These are phyloP conservation scores for Tetragnatha montana DNA, from an alignment of 2,888 invertebrate genomes.

Conservation along the genomic window DNA sequence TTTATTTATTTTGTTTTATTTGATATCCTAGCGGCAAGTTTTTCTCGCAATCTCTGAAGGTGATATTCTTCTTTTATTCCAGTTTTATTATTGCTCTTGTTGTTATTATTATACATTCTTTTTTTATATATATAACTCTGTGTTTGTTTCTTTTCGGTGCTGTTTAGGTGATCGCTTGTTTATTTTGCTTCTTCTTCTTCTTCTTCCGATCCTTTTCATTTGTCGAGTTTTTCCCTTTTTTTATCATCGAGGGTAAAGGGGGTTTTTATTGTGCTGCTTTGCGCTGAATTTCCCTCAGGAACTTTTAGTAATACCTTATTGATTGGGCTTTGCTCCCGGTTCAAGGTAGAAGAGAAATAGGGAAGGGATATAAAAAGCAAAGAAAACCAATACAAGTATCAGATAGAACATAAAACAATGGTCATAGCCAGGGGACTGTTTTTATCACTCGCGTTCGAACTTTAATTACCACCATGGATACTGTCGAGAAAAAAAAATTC, in stretches of 20 bases:
- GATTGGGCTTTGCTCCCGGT: conserved; percentile 58
- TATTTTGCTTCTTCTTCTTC: conserved; percentile 32
- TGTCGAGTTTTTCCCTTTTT: conserved; percentile 47
- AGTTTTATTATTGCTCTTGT: conserved; percentile 2
- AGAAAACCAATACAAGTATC: conserved; percentile 57
- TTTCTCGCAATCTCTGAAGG: conserved; percentile 66
- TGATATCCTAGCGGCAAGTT: conserved; percentile 42
- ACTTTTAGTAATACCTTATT: conserved; percentile 69
- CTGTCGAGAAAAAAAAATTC: conserved; percentile 35
- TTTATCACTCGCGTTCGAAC: conserved; percentile 39
- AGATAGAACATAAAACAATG: conserved; percentile 52
- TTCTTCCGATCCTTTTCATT: conserved; percentile 64
- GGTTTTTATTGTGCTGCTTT: conserved; percentile 45
- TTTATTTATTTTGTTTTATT: conserved; percentile 33
- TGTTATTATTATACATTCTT: conserved; percentile 2
- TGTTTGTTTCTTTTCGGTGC: conserved; percentile 22
- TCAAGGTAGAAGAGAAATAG: conserved; percentile 29
- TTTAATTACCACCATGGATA: conserved; percentile 62
- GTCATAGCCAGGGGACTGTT: conserved; percentile 50
- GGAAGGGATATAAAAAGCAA: conserved; percentile 32
- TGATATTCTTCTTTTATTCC: conserved; percentile 56
- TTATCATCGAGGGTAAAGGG: conserved; percentile 8
- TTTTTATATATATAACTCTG: neutral
- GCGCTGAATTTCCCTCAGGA: conserved; percentile 66
- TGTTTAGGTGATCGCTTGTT: neutral